Base-by-base conservation (phyloP, 1,140 invertebrate genomes). In the Ceratosolen solmsi region DNA sequence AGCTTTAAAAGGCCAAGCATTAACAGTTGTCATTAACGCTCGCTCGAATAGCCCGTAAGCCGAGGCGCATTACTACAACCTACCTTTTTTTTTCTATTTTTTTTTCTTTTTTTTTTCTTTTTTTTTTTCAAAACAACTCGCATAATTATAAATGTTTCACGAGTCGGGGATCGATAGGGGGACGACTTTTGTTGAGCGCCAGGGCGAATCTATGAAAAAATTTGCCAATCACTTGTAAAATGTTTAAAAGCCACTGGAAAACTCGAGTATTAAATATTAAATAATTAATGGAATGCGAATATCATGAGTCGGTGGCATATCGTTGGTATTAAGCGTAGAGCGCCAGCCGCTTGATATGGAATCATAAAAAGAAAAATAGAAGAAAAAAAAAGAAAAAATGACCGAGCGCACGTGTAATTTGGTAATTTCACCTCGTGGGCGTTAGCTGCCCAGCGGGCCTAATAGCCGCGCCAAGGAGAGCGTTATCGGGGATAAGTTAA, bases 211-310 rank as follows among this genome's bases (percentile, higher is more conserved):
- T 72, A 72, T 4, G 27, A 51, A 72, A 49, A 51, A 20, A 72
- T 72, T 72, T 30, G 30, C 30, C 46, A 51, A 72, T 72, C 25
- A 72, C 41, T 49, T 72, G 49, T 72, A 54, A 68, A 63, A 63
- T 63, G 15, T 2, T 63, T 60, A 30, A 63, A 68, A 38, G 22
- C 33, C n/a, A 38, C 17, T 30, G 5, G 36, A 5, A 68, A 68
- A 68, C 33, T 68, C 20, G 33, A n/a, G 33, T 38, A 38, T 68
- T 68, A 68, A 68, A 38, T 68, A 38, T 68, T 38, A 68, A 68
- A 68, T 38, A 68, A 68, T n/a, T 68, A 68, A 68, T 38, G 63
- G 17, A 38, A 68, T 22, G 4, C 2, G 38, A 33, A 68, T 68
- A 33, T 68, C 22, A 38, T n/a, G 30, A 38, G 33, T 22, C 33